Percentiles rank a stretch among this genome's conserved stretches.
These are phyloP conservation scores for Galleria mellonella DNA, from an alignment of 1,140 invertebrate genomes.

Conservation along the genomic window DNA sequence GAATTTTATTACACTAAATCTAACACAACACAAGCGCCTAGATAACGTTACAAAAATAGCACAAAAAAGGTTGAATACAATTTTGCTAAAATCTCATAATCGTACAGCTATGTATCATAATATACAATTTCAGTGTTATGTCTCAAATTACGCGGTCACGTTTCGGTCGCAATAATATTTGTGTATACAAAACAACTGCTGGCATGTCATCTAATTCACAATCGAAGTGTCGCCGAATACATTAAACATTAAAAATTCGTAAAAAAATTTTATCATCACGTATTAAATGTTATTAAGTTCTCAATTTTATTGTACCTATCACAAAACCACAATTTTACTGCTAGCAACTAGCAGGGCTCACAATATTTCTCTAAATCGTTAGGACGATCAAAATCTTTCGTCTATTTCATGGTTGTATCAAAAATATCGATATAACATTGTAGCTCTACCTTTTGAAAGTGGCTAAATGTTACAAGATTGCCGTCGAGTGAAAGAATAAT, in stretches of 20 bases:
- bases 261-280: slow-evolving; percentile 53
- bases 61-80: slow-evolving; percentile 59
- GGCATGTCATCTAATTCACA: slow-evolving; percentile 12
- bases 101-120: slow-evolving; percentile 7
- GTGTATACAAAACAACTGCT: slow-evolving; percentile 7
- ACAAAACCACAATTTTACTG: slow-evolving; percentile 69
- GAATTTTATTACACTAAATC: slow-evolving; percentile 43
- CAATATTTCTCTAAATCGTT: slow-evolving; percentile 37
- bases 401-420: slow-evolving; percentile 41
- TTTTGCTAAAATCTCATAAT: slow-evolving; percentile 55
- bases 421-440: background rate
- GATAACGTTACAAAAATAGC: slow-evolving; percentile 65
- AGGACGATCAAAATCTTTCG: slow-evolving; percentile 32
- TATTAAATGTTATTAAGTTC: slow-evolving; percentile 46
- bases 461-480: slow-evolving; percentile 17
- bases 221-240: slow-evolving; percentile 12
- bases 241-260: slow-evolving; percentile 44
- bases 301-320: slow-evolving; percentile 71
- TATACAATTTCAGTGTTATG: too few relatives aligned
- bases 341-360: slow-evolving; percentile 67
- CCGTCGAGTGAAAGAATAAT: background rate
- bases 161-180: slow-evolving; percentile 14
- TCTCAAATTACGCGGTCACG: slow-evolving; percentile 48
- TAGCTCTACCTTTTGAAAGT: slow-evolving; percentile 38
- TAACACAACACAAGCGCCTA: slow-evolving; percentile 68